phyloP scores from a whole-genome alignment of 2,113 vertebrate genomes.

The Cyprinodon brontotheroides region DNA sequence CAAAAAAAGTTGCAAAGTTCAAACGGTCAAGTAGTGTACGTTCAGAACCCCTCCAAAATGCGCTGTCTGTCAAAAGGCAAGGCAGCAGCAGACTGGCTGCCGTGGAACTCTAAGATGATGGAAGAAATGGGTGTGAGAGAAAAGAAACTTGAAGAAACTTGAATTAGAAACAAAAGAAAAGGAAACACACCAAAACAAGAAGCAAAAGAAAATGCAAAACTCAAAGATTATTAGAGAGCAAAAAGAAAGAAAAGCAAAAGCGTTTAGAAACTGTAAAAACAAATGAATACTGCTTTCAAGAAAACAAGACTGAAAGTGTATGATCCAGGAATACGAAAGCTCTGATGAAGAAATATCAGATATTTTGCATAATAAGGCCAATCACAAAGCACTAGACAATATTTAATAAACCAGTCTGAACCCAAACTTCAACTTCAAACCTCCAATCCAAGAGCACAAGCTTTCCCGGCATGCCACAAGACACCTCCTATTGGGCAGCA shows the following conservation, averaged over 20 bases:
- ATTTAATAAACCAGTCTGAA: not conserved
- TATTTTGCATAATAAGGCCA: not conserved
- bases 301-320: constrained; percentile 7
- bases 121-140: constrained; percentile 1
- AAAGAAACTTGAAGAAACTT: constrained; percentile 5
- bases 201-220: not conserved
- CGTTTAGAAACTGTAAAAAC: not conserved
- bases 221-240: not conserved
- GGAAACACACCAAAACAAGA: not conserved
- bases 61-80: constrained; percentile 1
- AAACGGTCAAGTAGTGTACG: not conserved
- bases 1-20: not conserved
- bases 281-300: not conserved
- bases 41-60: not conserved
- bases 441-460: not conserved
- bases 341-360: constrained; percentile 10
- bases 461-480: not conserved
- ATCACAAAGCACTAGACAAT: not conserved
- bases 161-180: constrained; percentile 1
- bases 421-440: not conserved
- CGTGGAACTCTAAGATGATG: not conserved
- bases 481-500: not conserved
- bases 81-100: constrained; percentile 1
- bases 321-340: not conserved
- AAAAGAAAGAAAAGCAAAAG: not conserved